These are phyloP conservation scores for Ophioninae sp. DNA, from an alignment of 2,888 invertebrate genomes.

Conservation along the genomic window DNA sequence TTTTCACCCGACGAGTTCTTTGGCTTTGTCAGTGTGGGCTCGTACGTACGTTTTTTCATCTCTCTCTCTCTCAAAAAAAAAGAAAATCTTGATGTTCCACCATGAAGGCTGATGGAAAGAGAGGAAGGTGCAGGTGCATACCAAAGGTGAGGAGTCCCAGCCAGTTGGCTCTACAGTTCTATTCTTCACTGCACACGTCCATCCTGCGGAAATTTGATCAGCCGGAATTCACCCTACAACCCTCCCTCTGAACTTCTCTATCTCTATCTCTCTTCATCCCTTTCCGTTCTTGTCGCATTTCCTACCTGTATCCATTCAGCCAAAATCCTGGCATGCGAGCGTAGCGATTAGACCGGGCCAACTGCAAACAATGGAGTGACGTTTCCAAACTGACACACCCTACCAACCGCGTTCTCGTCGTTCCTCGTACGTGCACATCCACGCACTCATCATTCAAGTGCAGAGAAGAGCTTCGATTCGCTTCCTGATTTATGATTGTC, in stretches of 20 bases:
- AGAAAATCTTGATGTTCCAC: constrained; percentile 37
- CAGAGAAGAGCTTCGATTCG: constrained; percentile 44
- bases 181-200: constrained; percentile 46
- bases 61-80: constrained; percentile 42
- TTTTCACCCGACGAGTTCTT: constrained; percentile 3
- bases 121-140: constrained; percentile 16
- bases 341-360: constrained; percentile 11
- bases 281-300: constrained; percentile 25
- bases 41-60: constrained; percentile 17
- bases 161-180: constrained; percentile 13
- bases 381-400: constrained; percentile 31
- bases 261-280: background rate
- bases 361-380: constrained; percentile 52
- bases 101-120: constrained; percentile 4
- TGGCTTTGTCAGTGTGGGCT: background rate
- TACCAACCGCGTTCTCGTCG: background rate
- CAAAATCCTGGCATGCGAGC: constrained; percentile 32
- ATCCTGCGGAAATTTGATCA: constrained; percentile 61
- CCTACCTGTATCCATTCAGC: constrained; percentile 16
- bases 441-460: background rate
- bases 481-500: background rate
- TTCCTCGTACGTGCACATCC: background rate
- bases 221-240: constrained; percentile 55
- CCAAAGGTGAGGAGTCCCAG: constrained; percentile 47
- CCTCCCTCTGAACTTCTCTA: background rate